Evolutionary conservation across 1,140 invertebrate genomes (phyloP).

Genomic region (Drosophila oshimai): DNA sequence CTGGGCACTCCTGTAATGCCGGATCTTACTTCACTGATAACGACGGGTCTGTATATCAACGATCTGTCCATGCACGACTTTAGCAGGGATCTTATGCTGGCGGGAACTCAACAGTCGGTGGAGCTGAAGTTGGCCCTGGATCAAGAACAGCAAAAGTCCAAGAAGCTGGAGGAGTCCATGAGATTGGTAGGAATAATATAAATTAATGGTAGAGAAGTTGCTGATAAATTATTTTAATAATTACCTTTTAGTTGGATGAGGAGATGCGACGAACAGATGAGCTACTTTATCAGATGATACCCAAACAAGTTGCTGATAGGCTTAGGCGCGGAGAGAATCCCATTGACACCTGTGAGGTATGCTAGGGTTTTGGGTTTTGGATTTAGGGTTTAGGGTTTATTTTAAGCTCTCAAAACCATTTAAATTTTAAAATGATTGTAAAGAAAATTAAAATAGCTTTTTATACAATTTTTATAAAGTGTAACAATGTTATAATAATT

Average conservation of each 20-base stretch:
- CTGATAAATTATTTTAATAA: no score
- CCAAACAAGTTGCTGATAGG: conserved; percentile 96
- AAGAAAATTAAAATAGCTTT: no score
- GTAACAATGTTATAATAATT: no score
- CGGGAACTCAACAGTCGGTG: conserved; percentile 98
- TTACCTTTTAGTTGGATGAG: conserved; percentile 91
- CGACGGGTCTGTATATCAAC: conserved; percentile 96
- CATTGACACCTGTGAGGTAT: conserved; percentile 97
- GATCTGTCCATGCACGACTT: conserved; percentile 99
- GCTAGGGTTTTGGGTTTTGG: no score
- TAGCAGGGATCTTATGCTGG: conserved; percentile 97
- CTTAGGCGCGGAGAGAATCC: conserved; percentile 95
- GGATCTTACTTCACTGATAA: conserved; percentile 93
- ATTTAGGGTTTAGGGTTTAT: no score
- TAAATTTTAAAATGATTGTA: no score
- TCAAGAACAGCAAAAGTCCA: conserved; percentile 98
- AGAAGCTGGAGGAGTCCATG: conserved; percentile 98
- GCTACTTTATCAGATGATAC: conserved; percentile 99
- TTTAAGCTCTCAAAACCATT: no score
- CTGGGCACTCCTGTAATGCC: conserved; percentile 97
- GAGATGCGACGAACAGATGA: conserved; percentile 98
- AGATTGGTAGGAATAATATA: conserved; percentile 73
- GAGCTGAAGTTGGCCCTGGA: conserved; percentile 97
- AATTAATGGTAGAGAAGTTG: no score
- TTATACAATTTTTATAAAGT: no score